Base-by-base conservation (phyloP, 2,888 invertebrate genomes). In the Drosophila borealis region DNA sequence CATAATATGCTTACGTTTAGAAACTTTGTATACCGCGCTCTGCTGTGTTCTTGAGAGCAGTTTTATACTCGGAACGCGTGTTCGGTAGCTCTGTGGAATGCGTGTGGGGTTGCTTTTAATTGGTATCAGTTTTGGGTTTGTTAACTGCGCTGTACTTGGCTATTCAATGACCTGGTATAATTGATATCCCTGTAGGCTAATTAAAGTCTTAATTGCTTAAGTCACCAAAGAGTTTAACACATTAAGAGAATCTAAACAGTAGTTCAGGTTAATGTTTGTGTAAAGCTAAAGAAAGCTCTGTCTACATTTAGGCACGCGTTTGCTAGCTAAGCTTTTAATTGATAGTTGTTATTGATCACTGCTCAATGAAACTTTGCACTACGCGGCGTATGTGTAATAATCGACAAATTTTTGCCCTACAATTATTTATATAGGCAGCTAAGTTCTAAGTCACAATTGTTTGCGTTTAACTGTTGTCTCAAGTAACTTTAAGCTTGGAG, bases 21-120 rank as follows among this genome's bases (percentile, higher is more conserved):
- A 84, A 89, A 88, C 81, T 81, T 81, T 83, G 64, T 60, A 66
- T 78, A 80, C 78, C 83, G 81, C 71, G 77, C 83, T 88, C 79
- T 77, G 55, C 59, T 39, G n/a, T 39, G 3, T 66, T 50, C 49
- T 36, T 57, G 41, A 41, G 29, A 44, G 56, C 61, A 53, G 63
- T 53, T 65, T 60, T 53, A 42, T 51, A n/a, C 61, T 44, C 41
- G 57, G 59, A 65, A 55, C 51, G 64, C 11, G 56, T 63, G 59
- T 21, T 55, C 45, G 50, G 41, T 57, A 36, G 61, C 59, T 67
- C 4, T 64, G 42, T 64, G 44, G 45, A 54, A 33, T 60, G 49
- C 50, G 14, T 49, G 46, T 29, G 51, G 37, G 14, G 46, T 49
- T 50, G 53, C 34, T 44, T 66, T 39, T 13, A 44, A 36, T 54